A percentile compares a stretch with the other conserved stretches of the same genome.
Evolutionary conservation across 2,797 vertebrate genomes (phyloP).

Genomic region (Petrocephalus schoutedeni): DNA sequence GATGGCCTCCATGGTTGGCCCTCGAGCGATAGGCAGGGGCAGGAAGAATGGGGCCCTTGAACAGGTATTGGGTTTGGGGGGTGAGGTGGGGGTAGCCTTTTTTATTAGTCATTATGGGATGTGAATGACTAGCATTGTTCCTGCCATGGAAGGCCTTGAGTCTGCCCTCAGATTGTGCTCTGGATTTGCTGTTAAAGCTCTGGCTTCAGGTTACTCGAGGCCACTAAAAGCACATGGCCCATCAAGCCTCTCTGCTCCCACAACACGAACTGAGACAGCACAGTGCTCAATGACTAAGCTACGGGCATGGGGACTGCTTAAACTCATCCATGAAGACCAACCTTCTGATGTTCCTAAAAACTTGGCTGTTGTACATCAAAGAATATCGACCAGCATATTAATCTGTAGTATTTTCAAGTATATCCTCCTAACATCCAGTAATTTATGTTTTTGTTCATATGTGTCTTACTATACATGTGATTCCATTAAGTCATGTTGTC

Average conservation of each 20-base stretch:
- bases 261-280: not conserved
- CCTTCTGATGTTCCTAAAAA: not conserved
- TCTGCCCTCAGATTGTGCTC: not conserved
- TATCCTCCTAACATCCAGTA: not conserved
- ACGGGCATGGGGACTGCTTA: not conserved
- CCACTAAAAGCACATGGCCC: not conserved
- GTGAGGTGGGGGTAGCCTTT: not conserved
- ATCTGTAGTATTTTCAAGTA: not conserved
- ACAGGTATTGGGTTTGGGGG: conserved; percentile 31
- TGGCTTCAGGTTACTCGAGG: not conserved
- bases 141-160: conserved; percentile 25
- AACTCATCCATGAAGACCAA: not conserved
- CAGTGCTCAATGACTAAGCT: not conserved
- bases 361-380: not conserved
- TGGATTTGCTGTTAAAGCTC: not conserved
- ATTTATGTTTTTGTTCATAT: not conserved
- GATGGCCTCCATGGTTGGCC: conserved; percentile 28
- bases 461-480: not conserved
- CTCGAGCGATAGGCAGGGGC: conserved; percentile 27
- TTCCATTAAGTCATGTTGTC: not conserved
- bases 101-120: conserved; percentile 40
- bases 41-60: conserved; percentile 61
- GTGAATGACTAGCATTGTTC: conserved; percentile 61
- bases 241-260: not conserved
- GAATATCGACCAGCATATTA: not conserved